Evolutionary conservation across 2,113 vertebrate species (phyloP).

Genomic region (Ictalurus furcatus): DNA sequence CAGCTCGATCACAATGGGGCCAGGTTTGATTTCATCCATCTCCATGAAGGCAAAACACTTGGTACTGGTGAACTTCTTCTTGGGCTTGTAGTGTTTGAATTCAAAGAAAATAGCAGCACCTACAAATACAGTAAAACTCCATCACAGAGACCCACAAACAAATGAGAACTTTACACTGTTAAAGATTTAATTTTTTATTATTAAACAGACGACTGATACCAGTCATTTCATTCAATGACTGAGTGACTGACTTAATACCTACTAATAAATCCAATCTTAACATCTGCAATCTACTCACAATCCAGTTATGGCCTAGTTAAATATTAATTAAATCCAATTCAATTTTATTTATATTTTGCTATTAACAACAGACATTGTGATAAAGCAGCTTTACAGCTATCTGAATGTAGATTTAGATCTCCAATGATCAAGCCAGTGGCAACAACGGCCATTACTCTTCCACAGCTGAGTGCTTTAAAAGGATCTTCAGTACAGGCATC

Average conservation of each 20-base stretch:
- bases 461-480: no score
- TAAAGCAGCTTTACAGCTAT: background rate
- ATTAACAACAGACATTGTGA: background rate
- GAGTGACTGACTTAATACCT: background rate
- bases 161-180: background rate
- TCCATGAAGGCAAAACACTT: conserved; percentile 99
- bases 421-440: no score
- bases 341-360: background rate
- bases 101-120: conserved; percentile 99
- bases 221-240: background rate
- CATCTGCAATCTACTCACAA: background rate
- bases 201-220: background rate
- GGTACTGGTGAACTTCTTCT: conserved; percentile 97
- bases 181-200: background rate
- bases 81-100: conserved; percentile 99
- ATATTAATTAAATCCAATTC: background rate
- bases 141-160: background rate
- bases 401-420: no score
- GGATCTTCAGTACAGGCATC: no score
- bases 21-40: conserved; percentile 96
- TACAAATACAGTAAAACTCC: conserved; percentile 53
- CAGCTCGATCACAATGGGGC: conserved; percentile 94
- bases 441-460: no score
- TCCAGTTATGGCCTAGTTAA: background rate
- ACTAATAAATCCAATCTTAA: background rate